These are phyloP conservation scores for Omphaloscelis lunosa DNA, from an alignment of 2,888 invertebrate species.

Conservation along the genomic window DNA sequence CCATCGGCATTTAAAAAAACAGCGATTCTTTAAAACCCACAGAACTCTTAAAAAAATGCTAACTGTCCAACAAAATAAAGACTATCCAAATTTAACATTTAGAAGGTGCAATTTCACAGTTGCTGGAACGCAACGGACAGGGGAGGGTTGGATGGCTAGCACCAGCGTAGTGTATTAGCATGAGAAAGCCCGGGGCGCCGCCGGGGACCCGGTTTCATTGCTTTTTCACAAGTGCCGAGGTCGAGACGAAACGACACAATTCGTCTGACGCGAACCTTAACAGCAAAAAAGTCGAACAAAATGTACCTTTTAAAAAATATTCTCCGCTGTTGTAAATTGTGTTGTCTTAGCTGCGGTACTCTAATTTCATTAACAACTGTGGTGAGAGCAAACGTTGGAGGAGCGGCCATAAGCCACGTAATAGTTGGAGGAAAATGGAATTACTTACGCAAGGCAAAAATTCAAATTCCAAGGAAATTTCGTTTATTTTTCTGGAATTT, in stretches of 20 bases:
- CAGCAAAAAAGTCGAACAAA: slow-evolving; percentile 61
- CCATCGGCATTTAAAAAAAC: not conserved
- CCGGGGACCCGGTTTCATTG: slow-evolving; percentile 67
- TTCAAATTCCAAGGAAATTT: slow-evolving; percentile 44
- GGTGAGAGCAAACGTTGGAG: slow-evolving; percentile 64
- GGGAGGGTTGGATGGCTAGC: slow-evolving; percentile 55
- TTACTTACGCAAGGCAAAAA: slow-evolving; percentile 59
- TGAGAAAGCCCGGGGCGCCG: slow-evolving; percentile 73
- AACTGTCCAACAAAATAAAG: slow-evolving; percentile 64
- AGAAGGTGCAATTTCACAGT: slow-evolving; percentile 85
- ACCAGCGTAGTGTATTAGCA: slow-evolving; percentile 74
- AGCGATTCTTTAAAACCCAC: not conserved
- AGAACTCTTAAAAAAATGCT: slow-evolving; percentile 6
- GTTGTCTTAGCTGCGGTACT: slow-evolving; percentile 76
- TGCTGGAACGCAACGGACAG: slow-evolving; percentile 79
- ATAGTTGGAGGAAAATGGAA: slow-evolving; percentile 59
- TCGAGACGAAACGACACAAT: slow-evolving; percentile 69
- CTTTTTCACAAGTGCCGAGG: slow-evolving; percentile 71
- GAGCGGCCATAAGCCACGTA: slow-evolving; percentile 68
- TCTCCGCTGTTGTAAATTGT: slow-evolving; percentile 71
- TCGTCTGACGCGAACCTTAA: slow-evolving; percentile 68
- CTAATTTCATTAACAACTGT: slow-evolving; percentile 81
- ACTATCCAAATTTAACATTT: slow-evolving; percentile 72
- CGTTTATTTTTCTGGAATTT: slow-evolving; percentile 43
- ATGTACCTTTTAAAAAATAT: slow-evolving; percentile 72